phyloP scores from a whole-genome alignment of 92 coral and sea anemone species.

The Epizoanthus illoricatus region DNA sequence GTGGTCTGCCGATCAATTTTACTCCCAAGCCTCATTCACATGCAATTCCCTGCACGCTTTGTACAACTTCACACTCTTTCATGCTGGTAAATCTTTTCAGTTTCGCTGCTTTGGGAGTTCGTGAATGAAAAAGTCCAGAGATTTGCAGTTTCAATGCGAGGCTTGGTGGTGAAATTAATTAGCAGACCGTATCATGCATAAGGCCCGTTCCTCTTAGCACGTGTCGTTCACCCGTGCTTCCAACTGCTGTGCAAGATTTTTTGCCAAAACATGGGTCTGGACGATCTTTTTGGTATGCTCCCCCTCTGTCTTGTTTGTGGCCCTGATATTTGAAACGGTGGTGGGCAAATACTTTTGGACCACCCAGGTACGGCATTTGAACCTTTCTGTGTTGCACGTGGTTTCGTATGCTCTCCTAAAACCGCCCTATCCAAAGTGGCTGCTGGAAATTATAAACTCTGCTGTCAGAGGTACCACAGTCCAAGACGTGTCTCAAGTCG shows the following conservation, averaged over 20 bases:
- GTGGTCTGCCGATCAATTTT: too few species aligned
- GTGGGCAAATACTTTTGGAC: slow-evolving; percentile 54
- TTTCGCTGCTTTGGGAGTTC: too few species aligned
- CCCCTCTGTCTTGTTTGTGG: slow-evolving; percentile 38
- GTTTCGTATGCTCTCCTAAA: slow-evolving; percentile 54
- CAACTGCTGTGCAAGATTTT: slow-evolving; percentile 51
- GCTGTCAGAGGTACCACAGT: slow-evolving; percentile 39
- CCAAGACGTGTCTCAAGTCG: slow-evolving; percentile 47
- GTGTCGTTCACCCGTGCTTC: slow-evolving; percentile 14
- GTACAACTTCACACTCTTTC: too few species aligned
- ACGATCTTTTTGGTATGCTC: slow-evolving; percentile 57
- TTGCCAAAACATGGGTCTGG: slow-evolving; percentile 60
- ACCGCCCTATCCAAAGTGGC: slow-evolving; percentile 46
- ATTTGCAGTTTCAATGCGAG: too few species aligned
- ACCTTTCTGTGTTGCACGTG: slow-evolving; percentile 37
- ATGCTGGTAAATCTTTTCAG: too few species aligned
- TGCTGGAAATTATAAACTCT: slow-evolving; percentile 34
- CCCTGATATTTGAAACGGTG: slow-evolving; percentile 27
- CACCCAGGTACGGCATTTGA: slow-evolving; percentile 51
- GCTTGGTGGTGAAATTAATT: too few species aligned
- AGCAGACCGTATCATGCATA: too few species aligned
- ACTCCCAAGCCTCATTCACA: too few species aligned
- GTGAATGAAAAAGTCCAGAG: too few species aligned
- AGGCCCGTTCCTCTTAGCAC: neutral
- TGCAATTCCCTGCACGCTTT: too few species aligned